Evolutionary conservation across 2,113 vertebrate species (phyloP).

Genomic region (Tragulus kanchil): DNA sequence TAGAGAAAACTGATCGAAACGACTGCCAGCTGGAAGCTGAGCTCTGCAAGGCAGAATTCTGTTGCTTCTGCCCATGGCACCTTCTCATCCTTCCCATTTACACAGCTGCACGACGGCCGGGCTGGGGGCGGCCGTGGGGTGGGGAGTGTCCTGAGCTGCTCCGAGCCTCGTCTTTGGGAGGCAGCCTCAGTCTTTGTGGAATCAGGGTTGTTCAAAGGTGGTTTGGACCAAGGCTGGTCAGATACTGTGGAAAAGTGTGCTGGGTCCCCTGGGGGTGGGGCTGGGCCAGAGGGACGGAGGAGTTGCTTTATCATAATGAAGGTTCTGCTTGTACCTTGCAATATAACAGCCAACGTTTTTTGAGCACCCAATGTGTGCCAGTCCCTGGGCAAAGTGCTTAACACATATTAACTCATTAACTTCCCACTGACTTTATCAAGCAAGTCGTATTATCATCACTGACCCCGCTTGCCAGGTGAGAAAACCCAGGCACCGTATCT

Average conservation of each 20-base stretch:
- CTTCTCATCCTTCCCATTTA: fast-evolving
- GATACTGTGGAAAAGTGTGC: fast-evolving
- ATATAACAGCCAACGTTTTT: not conserved
- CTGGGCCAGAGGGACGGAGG: not conserved
- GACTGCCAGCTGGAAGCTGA: not conserved
- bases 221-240: not conserved
- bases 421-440: not conserved
- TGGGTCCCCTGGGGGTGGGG: not conserved
- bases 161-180: not conserved
- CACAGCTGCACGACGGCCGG: fast-evolving
- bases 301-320: not conserved
- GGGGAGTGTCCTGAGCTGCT: not conserved
- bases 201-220: not conserved
- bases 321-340: not conserved
- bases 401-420: not conserved
- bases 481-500: not conserved
- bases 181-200: not conserved
- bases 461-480: not conserved
- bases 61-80: not conserved
- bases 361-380: not conserved
- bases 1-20: not conserved
- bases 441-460: too few relatives aligned
- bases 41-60: not conserved
- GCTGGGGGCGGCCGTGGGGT: fast-evolving
- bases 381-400: not conserved